Conservation (phyloP, 2,797 vertebrate species). For the Hozukius guyotensis region DNA sequence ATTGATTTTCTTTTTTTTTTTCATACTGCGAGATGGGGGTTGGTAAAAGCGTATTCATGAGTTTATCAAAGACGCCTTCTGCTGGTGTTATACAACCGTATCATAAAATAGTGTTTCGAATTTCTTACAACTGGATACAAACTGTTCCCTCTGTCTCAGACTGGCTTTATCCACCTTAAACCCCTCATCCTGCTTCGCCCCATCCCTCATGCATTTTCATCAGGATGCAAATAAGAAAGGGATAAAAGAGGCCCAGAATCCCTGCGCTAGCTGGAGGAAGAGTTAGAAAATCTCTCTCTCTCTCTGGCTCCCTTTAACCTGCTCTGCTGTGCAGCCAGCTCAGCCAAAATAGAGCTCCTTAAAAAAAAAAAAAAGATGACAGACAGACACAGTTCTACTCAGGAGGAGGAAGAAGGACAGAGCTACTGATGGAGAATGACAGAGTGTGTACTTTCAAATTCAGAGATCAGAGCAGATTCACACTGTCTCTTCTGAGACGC, state of each 20-base stretch:
- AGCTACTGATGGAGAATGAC: conserved; percentile 66
- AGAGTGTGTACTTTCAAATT: conserved; percentile 63
- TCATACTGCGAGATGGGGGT: conserved; percentile 52
- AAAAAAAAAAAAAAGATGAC: conserved; percentile 40
- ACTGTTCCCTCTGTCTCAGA: conserved; percentile 78
- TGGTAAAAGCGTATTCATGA: conserved; percentile 55
- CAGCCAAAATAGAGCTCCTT: conserved; percentile 73
- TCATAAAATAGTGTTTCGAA: conserved; percentile 72
- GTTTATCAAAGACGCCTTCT: conserved; percentile 74
- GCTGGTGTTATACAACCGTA: conserved; percentile 67
- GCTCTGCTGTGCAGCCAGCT: conserved; percentile 68
- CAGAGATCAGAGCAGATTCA: conserved; percentile 60
- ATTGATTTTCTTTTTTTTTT: conserved; percentile 33
- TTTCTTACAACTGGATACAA: conserved; percentile 79
- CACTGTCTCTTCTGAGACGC: conserved; percentile 47
- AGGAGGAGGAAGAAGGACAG: conserved; percentile 61
- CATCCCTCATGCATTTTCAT: conserved; percentile 85
- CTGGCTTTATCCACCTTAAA: conserved; percentile 83
- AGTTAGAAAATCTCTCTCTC: conserved; percentile 67
- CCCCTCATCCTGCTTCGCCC: conserved; percentile 79
- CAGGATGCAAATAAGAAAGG: conserved; percentile 84
- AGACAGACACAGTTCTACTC: conserved; percentile 58
- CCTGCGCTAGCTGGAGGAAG: conserved; percentile 78
- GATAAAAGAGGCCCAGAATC: conserved; percentile 83
- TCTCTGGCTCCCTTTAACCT: conserved; percentile 72